Evolutionary conservation across 2,888 invertebrate genomes (phyloP).

Genomic region (Stegophylla sp.): DNA sequence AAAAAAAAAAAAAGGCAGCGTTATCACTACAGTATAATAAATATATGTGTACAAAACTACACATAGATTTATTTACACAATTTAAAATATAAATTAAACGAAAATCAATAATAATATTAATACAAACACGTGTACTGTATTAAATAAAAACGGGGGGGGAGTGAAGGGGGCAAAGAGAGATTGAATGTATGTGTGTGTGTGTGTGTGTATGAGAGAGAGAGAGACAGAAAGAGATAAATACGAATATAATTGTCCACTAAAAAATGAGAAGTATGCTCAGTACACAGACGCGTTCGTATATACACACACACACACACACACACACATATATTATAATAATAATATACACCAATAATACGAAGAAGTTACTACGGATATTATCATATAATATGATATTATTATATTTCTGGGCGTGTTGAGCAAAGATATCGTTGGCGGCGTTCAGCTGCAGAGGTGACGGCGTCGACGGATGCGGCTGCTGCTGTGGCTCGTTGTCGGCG

Average conservation of each 20-base stretch:
- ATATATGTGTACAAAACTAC: neutral
- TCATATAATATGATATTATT: neutral
- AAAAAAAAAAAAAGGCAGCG: neutral
- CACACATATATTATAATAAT: neutral
- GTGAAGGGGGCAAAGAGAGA: neutral
- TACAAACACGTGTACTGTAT: neutral
- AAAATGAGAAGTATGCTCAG: slow-evolving; percentile 7
- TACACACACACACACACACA: neutral
- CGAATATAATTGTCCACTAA: neutral
- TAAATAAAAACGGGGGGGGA: neutral
- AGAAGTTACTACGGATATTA: too few species aligned
- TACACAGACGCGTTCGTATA: neutral
- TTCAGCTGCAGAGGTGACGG: neutral
- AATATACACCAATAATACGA: slow-evolving; percentile 6
- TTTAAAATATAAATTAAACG: neutral
- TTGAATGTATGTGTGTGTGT: neutral
- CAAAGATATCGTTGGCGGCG: slow-evolving; percentile 11
- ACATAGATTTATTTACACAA: neutral
- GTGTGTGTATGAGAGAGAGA: neutral
- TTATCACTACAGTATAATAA: neutral
- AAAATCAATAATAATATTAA: neutral
- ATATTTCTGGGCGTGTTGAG: slow-evolving; percentile 42
- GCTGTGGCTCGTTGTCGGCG: neutral
- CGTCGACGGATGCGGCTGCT: slow-evolving; percentile 1
- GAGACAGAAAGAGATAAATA: slow-evolving; percentile 16